phyloP scores from a whole-genome alignment of 2,797 vertebrate species.

The Agapornis canus region DNA sequence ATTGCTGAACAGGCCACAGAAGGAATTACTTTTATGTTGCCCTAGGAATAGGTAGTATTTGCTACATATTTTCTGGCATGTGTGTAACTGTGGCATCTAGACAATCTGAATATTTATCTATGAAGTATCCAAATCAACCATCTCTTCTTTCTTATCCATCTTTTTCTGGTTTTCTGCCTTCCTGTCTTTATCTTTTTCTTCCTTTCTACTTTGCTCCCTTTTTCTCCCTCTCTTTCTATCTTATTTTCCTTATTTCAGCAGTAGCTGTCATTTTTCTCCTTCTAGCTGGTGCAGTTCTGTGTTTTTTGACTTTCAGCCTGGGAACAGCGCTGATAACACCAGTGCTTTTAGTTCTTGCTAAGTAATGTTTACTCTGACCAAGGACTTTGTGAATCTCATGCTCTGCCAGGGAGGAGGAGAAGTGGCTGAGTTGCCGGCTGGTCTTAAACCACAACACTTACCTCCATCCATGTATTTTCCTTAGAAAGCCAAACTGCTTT shows the following conservation, averaged over 20 bases:
- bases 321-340: too few species aligned
- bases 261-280: too few species aligned
- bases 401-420: too few species aligned
- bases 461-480: fast-evolving
- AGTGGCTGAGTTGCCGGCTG: too few species aligned
- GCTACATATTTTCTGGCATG: background rate
- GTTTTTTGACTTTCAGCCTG: too few species aligned
- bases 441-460: background rate
- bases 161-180: background rate
- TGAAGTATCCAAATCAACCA: fast-evolving
- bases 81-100: background rate
- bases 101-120: background rate
- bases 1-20: background rate
- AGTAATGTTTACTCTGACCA: too few species aligned
- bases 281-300: too few species aligned
- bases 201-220: background rate
- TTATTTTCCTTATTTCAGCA: background rate
- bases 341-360: too few species aligned
- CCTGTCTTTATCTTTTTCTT: background rate
- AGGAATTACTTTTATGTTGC: background rate
- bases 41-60: background rate
- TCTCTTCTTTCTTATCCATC: background rate
- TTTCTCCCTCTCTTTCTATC: background rate
- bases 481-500: background rate
- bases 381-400: too few species aligned